Evolutionary conservation across 2,797 vertebrate genomes (phyloP), one percentile per base, ranked within the genome.

Genomic region (Typhlichthys subterraneus): DNA sequence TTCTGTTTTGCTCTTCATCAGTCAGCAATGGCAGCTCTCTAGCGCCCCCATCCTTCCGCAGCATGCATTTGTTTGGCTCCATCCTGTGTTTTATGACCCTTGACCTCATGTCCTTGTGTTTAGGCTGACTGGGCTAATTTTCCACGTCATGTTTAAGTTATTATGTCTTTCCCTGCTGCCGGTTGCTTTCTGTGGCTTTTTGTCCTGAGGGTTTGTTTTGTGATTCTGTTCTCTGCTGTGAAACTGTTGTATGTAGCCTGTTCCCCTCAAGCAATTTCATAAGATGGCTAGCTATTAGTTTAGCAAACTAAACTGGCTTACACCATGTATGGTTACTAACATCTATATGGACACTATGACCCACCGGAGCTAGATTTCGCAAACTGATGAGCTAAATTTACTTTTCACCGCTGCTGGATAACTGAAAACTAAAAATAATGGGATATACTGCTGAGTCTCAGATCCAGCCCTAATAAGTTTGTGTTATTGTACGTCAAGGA

Each of bases 211-310:
- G 90, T 77, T 87, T 47, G 89, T 94, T 88, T 87, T 70, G 94
- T 95, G 95, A 96, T 96, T 95, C 93, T 96, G 94, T 97, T 97
- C 94, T 96, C 93, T 95, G 94, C 95, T 38, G 92, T 94, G 87
- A 91, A 85, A 86, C 77, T 91, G 83, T 93, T 77, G 81, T 75
- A 89, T 88, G 81, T 85, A 73, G 75, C 76, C 79, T 79, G 67
- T 81, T 66, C 59, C 42, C 29, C n/a, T 13, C 29, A 33, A 75
- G 81, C 81, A 77, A 90, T 93, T 95, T 90, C 94, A 94, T 94
- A 94, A 94, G 95, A 93, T 92, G 94, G 91, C 91, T 76, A 57
- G 19, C 7, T 65, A 9, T 45, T 10, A 57, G 7, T 53, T 48
- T 53, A 61, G 63, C 23, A 23, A 23, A 4, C 47, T 19, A 13